phyloP scores from a whole-genome alignment of 2,888 invertebrate genomes.

The Aphelenchoides bicaudatus region DNA sequence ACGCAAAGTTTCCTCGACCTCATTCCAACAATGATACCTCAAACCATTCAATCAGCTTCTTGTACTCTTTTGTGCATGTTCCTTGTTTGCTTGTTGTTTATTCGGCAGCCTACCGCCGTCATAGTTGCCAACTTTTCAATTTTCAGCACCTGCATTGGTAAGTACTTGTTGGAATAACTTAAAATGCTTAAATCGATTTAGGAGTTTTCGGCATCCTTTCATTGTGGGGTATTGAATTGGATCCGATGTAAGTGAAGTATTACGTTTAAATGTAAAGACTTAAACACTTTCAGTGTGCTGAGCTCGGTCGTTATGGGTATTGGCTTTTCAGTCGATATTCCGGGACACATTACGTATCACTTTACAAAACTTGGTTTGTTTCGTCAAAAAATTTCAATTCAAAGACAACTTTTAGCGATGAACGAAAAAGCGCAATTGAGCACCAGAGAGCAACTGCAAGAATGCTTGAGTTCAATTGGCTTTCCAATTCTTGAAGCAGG shows the following conservation, averaged over 20 bases:
- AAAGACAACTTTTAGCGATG: conserved; percentile 21
- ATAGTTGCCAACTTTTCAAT: conserved; percentile 55
- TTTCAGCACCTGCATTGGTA: conserved; percentile 51
- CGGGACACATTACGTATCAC: conserved; percentile 58
- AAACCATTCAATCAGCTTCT: conserved; percentile 49
- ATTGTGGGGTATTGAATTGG: conserved; percentile 54
- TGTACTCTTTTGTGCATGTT: conserved; percentile 57
- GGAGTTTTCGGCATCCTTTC: conserved; percentile 59
- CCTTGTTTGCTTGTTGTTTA: conserved; percentile 53
- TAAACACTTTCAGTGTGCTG: conserved; percentile 45
- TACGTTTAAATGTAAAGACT: too few species aligned
- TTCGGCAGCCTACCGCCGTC: conserved; percentile 52
- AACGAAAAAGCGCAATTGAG: conserved; percentile 18
- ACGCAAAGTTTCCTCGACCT: conserved; percentile 57
- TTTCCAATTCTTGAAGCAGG: conserved; percentile 56
- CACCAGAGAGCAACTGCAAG: conserved; percentile 41
- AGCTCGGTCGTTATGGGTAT: too few species aligned
- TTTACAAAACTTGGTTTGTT: conserved; percentile 44
- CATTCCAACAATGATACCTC: conserved; percentile 49
- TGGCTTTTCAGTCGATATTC: conserved; percentile 49
- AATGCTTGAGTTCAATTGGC: conserved; percentile 53
- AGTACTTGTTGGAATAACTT: conserved; percentile 7
- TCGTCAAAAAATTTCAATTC: neutral
- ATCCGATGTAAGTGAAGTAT: too few species aligned
- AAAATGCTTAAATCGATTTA: conserved; percentile 10